These are phyloP conservation scores for Penaeus monodon DNA, from an alignment of 2,888 invertebrate genomes.

Conservation along the genomic window DNA sequence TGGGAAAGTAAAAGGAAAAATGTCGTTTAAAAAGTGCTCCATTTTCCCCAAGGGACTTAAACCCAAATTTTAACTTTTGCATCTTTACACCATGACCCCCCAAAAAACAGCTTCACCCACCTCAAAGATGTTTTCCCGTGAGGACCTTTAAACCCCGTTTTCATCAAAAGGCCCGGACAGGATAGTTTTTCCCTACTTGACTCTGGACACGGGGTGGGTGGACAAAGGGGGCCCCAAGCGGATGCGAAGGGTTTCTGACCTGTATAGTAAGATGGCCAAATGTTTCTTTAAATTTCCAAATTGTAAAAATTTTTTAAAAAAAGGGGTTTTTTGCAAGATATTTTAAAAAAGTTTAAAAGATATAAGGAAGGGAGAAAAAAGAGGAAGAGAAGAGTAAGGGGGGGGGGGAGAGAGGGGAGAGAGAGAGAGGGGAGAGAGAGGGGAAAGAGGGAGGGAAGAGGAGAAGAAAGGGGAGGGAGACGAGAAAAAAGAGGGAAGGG, in stretches of 20 bases:
- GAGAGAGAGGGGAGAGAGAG: no score
- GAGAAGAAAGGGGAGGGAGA: no score
- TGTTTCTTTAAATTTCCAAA: neutral
- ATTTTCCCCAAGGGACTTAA: neutral
- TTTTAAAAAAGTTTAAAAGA: no score
- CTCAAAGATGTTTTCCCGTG: slow-evolving; percentile 82
- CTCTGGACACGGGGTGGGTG: slow-evolving; percentile 94
- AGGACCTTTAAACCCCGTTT: slow-evolving; percentile 97
- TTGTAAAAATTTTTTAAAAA: no score
- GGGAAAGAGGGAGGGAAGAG: no score
- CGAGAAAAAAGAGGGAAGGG: no score
- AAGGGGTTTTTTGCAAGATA: no score
- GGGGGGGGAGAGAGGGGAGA: no score
- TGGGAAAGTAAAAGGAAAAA: slow-evolving; percentile 76
- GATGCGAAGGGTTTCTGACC: slow-evolving; percentile 88
- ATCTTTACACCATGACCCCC: neutral
- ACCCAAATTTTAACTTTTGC: neutral
- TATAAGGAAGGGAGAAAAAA: neutral
- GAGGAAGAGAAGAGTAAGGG: neutral
- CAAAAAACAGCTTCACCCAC: slow-evolving; percentile 38
- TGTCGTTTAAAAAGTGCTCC: neutral
- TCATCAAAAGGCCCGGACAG: slow-evolving; percentile 99
- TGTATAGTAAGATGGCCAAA: neutral
- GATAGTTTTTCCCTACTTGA: slow-evolving; percentile 97
- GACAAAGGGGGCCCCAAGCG: slow-evolving; percentile 97